Evolutionary conservation across 2,888 invertebrate species (phyloP), one percentile per base, ranked within the genome.

Genomic region (Meandrusa payeni): DNA sequence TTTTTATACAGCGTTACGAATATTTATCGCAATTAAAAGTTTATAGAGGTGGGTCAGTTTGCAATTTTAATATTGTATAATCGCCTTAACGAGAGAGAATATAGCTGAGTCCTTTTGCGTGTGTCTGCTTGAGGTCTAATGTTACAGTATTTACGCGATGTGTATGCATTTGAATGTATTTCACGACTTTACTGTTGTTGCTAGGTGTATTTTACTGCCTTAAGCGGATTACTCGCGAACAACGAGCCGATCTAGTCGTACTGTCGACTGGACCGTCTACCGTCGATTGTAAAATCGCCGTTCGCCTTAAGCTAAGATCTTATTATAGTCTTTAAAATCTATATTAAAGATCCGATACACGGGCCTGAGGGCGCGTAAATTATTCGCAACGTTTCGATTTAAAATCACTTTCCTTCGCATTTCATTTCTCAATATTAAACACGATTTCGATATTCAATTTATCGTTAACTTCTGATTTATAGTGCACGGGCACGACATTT

Each of bases 31-130:
- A 85, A 85, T 83, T 83, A 81, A 85, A 85, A 80, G 78, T 85
- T 80, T 86, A 82, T 85, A 83, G 81, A 80, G 85, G 80, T 85
- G 83, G 76, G 76, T 85, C 81, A 76, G 80, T 79, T 85, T 83
- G 86, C 83, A 83, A 80, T 78, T 82, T 76, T 76, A 77, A 74
- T 70, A 72, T 69, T 79, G 77, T 82, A 80, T 81, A 76, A 85
- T 83, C 83, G 87, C 87, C 87, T 87, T 87, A 87, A 63, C 66
- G 79, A 83, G 86, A 86, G 86, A 86, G 86, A 86, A 85, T 80
- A 79, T 83, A 79, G 79, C 78, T 68, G 80, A 77, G 74, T 79
- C 74, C 73, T 81, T 72, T 74, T 76, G 75, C 59, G 78, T 71
- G 71, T 68, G 81, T 71, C 72, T 74, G 80, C 75, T 77, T 74